Evolutionary conservation across 2,113 vertebrate species (phyloP), one percentile per base, ranked within the genome.

Genomic region (Dicrurus megarhynchus): DNA sequence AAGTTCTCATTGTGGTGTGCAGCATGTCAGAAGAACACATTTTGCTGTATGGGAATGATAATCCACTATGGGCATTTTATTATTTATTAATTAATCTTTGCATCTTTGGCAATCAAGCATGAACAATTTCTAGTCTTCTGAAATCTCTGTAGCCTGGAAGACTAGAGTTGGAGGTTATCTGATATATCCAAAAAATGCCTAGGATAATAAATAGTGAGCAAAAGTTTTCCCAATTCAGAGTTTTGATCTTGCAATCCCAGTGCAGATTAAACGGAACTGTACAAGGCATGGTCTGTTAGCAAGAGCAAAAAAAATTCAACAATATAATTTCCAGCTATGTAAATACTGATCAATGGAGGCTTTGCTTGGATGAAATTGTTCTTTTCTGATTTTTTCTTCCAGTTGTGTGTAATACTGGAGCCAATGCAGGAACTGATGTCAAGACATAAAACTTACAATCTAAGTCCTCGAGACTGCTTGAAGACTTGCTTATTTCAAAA

Each of bases 381-480:
- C 19, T 55, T 37, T 97, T 90, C 91, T 95, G 42, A 52, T 71
- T 95, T 79, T 96, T 94, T 93, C 68, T 98, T 98, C 97, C 98
- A 99, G 99, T 98, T 99, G 98, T 99, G 99, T 98, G 99, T 99
- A 97, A 99, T 99, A 98, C 98, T 99, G 99, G 99, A 99, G 98
- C 99, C 99, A 97, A 99, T 99, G 99, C 99, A 99, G 97, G 99
- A 99, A 97, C 98, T 99, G 98, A 99, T 99, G 99, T 99, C 99
- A 52, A 98, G 99, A 98, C 99, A 99, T 97, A 99, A 99, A 99
- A 99, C 99, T 37, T 99, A 99, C 98, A 99, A 99, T 98, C 99
- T 99, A 98, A 99, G 99, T 97, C 99, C 99, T 26, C 98, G 99
- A 87, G 99, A 99, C 98, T 99, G 99, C 97, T 99, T 99, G 96